Evolutionary conservation across 2,797 vertebrate species (phyloP).

Genomic region (Bovichtus variegatus): DNA sequence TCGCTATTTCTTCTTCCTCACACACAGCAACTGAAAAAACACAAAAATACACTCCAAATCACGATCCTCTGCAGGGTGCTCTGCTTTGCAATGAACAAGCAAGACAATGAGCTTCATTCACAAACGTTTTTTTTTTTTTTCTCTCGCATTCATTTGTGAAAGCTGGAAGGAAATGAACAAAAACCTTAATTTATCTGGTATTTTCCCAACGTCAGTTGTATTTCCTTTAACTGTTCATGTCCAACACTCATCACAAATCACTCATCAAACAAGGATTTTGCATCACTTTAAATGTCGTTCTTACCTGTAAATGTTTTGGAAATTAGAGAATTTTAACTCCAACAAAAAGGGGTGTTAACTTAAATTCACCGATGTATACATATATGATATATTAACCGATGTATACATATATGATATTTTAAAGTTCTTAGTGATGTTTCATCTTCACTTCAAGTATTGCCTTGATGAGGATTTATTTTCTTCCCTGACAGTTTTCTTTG

Average conservation of each 20-base stretch:
- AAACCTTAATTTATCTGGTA: background rate
- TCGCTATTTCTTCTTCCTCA: background rate
- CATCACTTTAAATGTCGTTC: background rate
- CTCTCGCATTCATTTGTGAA: background rate
- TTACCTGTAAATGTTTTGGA: background rate
- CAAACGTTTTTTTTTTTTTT: background rate
- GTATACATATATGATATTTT: no score
- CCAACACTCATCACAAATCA: background rate
- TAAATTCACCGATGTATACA: background rate
- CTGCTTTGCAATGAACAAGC: background rate
- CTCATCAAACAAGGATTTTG: background rate
- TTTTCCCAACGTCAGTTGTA: background rate
- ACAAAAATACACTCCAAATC: background rate
- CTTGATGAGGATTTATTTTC: background rate
- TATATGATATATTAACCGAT: no score
- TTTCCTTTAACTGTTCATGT: background rate
- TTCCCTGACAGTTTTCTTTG: slow-evolving; percentile 2
- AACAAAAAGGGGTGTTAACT: no score
- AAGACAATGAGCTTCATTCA: background rate
- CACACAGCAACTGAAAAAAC: background rate
- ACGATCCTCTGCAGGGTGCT: no score
- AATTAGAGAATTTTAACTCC: no score
- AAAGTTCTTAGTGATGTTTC: background rate
- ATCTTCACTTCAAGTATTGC: background rate
- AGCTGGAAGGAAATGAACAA: background rate